phyloP scores from a whole-genome alignment of 1,140 invertebrate genomes.

The Macrosteles quadrilineatus region DNA sequence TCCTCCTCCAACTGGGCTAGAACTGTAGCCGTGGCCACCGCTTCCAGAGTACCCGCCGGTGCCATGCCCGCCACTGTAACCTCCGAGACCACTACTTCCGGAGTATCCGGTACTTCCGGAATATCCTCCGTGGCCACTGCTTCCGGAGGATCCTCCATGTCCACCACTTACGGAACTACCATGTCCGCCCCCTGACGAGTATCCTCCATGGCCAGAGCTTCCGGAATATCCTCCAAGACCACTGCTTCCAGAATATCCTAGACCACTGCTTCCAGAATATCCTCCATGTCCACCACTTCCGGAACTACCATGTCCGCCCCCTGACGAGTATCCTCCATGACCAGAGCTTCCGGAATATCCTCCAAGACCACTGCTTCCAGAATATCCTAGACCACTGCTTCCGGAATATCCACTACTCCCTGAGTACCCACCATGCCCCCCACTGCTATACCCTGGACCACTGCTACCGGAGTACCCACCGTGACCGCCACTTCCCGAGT shows the following conservation, averaged over 20 bases:
- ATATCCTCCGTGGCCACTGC: background rate
- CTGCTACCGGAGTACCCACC: background rate
- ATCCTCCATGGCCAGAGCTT: background rate
- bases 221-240: background rate
- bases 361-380: background rate
- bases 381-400: background rate
- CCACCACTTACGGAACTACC: background rate
- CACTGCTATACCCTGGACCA: background rate
- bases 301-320: no score
- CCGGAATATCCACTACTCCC: slow-evolving; percentile 14
- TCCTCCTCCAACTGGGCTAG: background rate
- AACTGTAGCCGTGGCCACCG: background rate
- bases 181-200: background rate
- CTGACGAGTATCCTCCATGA: background rate
- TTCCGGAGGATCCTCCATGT: background rate
- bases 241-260: background rate
- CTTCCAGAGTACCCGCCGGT: background rate
- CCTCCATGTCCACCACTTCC: no score
- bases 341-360: background rate
- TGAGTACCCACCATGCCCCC: background rate
- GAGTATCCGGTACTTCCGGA: background rate
- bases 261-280: no score
- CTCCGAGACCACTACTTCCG: background rate
- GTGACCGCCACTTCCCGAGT: background rate
- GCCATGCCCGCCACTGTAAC: background rate